Base-by-base conservation (phyloP, 2,888 invertebrate genomes). In the Protonemura montana region DNA sequence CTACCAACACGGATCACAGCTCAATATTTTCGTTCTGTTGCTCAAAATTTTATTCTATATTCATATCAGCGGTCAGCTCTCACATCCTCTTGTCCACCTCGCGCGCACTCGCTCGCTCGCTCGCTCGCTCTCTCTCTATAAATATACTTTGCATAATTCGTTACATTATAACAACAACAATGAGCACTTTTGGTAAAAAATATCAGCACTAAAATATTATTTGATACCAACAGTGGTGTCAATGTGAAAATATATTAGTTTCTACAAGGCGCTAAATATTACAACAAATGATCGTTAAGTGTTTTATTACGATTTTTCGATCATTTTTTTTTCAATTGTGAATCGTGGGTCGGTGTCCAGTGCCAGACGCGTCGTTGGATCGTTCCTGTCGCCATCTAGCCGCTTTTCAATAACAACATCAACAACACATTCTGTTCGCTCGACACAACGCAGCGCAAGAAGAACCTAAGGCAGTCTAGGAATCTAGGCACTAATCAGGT, bases 161-260 rank as follows among this genome's bases (percentile, higher is more conserved):
- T 84, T 59, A 81, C 30, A 35, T 35, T 35, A 84, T 59, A 84
- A 86, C 86, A 94, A 94, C 93, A 94, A 94, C 94, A 93, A 93
- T 94, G 94, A 94, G 94, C 94, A 94, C 94, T 94, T 94, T 94
- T 93, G 94, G 94, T 94, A 94, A 94, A 94, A 94, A 91, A 91
- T 91, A 87, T 88, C 86, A 87, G 88, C 88, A 86, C 87, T 87
- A 87, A 83, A 87, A 84, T 84, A 59, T 84, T 59, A 42, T 76
- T 84, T 84, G 59, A 84, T 28, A 84, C 84, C 84, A 28, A 84
- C 84, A 27, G 83, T 42, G 42, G 41, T 29, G 21, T 84, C 76
- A 76, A 76, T 76, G 84, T 84, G 84, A 84, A 84, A 84, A 84
- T 84, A 84, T 84, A 76, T 84, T 29, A 84, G 76, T 76, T 59